phyloP scores from a whole-genome alignment of 2,888 invertebrate species.

The Scaptomyza polygonia region DNA sequence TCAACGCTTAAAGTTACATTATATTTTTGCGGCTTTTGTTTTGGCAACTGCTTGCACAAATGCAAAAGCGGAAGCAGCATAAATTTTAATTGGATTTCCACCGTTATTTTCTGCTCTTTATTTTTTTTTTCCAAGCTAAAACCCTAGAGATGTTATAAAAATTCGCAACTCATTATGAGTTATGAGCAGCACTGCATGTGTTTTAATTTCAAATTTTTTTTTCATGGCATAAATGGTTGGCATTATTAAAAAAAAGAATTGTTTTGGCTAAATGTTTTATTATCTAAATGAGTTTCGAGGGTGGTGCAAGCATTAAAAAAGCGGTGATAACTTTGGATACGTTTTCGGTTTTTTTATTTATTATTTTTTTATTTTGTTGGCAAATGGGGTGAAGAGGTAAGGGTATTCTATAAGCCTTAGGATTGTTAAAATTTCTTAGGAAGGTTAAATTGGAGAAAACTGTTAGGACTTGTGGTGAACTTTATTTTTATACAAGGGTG shows the following conservation, averaged over 20 bases:
- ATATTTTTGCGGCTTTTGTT: constrained; percentile 24
- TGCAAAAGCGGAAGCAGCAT: constrained; percentile 55
- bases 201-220: neutral
- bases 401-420: neutral
- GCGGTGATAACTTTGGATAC: constrained; percentile 28
- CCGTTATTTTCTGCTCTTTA: no score
- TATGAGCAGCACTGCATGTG: constrained; percentile 50
- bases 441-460: neutral
- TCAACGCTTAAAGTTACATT: constrained; percentile 17
- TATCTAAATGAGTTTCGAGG: constrained; percentile 9
- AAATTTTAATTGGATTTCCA: constrained; percentile 75
- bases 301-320: neutral
- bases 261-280: constrained; percentile 50
- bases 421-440: neutral
- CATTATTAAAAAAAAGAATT: constrained; percentile 18
- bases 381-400: neutral
- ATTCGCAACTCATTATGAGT: constrained; percentile 58
- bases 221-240: no score
- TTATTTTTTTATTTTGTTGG: neutral
- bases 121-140: constrained; percentile 6
- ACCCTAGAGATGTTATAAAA: constrained; percentile 18
- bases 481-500: no score
- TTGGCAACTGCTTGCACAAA: constrained; percentile 33
- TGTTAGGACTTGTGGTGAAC: neutral
- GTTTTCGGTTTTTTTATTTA: neutral